Conservation (phyloP, 2,113 vertebrate genomes). For the Oryzias javanicus region DNA sequence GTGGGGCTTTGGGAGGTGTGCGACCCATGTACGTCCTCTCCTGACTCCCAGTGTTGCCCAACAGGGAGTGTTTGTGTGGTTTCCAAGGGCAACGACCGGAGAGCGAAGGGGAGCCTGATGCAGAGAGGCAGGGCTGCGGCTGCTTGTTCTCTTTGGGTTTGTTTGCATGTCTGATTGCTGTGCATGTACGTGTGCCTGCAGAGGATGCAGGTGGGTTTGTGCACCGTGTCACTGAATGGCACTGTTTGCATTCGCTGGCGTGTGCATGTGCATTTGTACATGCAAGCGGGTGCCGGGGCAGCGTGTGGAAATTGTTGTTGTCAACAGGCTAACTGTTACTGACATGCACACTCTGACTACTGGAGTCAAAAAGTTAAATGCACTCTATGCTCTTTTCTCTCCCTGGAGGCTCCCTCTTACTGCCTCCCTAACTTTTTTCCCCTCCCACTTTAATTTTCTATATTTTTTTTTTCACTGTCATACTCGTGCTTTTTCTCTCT, state of each 20-base stretch:
- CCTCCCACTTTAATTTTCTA: constrained; percentile 73
- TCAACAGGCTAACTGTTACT: constrained; percentile 73
- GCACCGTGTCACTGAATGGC: constrained; percentile 50
- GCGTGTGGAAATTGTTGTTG: constrained; percentile 70
- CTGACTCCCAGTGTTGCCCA: constrained; percentile 78
- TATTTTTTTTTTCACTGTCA: constrained; percentile 73
- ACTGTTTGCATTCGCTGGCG: constrained; percentile 29
- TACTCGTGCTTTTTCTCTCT: constrained; percentile 73
- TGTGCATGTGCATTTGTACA: constrained; percentile 30
- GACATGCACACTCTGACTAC: constrained; percentile 76
- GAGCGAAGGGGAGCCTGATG: constrained; percentile 71
- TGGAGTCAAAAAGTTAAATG: constrained; percentile 77
- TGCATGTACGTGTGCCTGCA: constrained; percentile 37
- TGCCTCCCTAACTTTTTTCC: constrained; percentile 61
- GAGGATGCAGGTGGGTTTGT: constrained; percentile 53
- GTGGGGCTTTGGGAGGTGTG: constrained; percentile 49
- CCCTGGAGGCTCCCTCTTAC: constrained; percentile 64
- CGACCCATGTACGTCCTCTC: constrained; percentile 73
- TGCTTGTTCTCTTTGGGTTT: constrained; percentile 60
- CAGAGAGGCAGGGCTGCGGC: constrained; percentile 62
- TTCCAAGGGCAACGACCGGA: constrained; percentile 69
- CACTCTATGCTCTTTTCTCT: constrained; percentile 75
- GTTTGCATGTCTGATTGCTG: constrained; percentile 71
- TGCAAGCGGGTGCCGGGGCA: constrained; percentile 33
- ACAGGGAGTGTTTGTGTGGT: constrained; percentile 80